These are phyloP conservation scores for Chaenodraco wilsoni DNA, from an alignment of 2,797 vertebrate species.

Conservation along the genomic window DNA sequence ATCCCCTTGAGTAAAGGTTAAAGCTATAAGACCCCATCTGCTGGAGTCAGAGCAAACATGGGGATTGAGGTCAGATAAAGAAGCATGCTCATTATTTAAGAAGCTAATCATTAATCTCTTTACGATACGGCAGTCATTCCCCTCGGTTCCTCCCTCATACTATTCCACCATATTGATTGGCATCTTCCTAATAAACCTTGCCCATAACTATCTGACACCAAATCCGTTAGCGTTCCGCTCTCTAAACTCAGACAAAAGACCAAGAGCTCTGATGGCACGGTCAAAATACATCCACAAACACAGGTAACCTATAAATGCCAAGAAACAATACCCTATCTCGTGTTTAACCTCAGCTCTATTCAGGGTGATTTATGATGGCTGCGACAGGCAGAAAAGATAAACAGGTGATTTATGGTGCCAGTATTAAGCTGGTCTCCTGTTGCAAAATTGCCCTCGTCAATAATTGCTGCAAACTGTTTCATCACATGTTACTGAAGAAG, in stretches of 20 bases:
- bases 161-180: slow-evolving; percentile 20
- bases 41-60: not conserved
- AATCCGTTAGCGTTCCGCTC: not conserved
- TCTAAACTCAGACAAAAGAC: not conserved
- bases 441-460: slow-evolving; percentile 3
- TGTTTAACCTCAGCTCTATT: slow-evolving; percentile 9
- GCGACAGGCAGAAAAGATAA: slow-evolving; percentile 44
- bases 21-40: slow-evolving; percentile 2
- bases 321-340: slow-evolving; percentile 7
- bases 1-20: slow-evolving; percentile 15
- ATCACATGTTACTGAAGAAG: not conserved
- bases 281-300: not conserved
- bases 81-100: slow-evolving; percentile 25
- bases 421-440: slow-evolving; percentile 27
- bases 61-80: slow-evolving; percentile 31
- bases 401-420: slow-evolving; percentile 49
- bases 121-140: slow-evolving; percentile 34
- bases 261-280: not conserved
- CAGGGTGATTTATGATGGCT: slow-evolving; percentile 44
- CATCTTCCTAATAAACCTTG: slow-evolving; percentile 28
- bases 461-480: not conserved
- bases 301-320: not conserved
- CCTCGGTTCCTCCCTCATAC: not conserved
- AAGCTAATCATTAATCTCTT: slow-evolving; percentile 64
- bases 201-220: slow-evolving; percentile 31